A percentile compares a stretch with the other conserved stretches of the same genome.
Conservation (phyloP, 2,797 vertebrate genomes). For the Crypturellus tataupa region DNA sequence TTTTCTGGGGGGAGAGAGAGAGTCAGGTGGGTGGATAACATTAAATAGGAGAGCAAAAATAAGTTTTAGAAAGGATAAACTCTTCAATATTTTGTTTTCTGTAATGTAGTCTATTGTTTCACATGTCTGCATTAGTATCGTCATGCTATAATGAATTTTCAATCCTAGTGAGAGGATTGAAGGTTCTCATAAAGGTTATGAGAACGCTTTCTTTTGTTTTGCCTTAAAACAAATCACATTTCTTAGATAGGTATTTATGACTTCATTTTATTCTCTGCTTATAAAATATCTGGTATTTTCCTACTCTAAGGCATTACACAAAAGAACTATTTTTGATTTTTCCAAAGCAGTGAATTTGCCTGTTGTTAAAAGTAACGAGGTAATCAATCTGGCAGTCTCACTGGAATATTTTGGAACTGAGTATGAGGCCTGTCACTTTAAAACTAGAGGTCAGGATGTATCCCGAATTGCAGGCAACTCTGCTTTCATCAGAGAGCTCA, state of each 20-base stretch:
- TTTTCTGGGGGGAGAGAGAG: too few species aligned
- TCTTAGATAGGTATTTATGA: background rate
- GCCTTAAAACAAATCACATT: background rate
- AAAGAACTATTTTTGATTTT: background rate
- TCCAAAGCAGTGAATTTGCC: background rate
- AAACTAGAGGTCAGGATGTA: slow-evolving; percentile 26
- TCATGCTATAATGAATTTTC: background rate
- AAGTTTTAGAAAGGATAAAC: background rate
- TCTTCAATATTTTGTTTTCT: background rate
- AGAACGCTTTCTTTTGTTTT: background rate
- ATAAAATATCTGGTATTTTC: background rate
- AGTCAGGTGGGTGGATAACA: background rate
- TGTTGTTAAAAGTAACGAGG: slow-evolving; percentile 7
- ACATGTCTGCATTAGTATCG: background rate
- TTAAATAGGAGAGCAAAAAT: background rate
- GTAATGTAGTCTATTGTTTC: background rate
- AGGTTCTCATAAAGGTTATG: background rate
- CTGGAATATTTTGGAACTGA: background rate
- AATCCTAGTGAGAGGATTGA: background rate
- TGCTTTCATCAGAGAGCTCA: slow-evolving; percentile 31
- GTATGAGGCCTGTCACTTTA: background rate
- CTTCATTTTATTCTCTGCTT: background rate
- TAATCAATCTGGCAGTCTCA: slow-evolving; percentile 8
- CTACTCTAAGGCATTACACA: background rate
- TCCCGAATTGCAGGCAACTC: background rate